These are phyloP conservation scores for Hystrix cristata DNA, from an alignment of 2,113 vertebrate species.

Conservation along the genomic window DNA sequence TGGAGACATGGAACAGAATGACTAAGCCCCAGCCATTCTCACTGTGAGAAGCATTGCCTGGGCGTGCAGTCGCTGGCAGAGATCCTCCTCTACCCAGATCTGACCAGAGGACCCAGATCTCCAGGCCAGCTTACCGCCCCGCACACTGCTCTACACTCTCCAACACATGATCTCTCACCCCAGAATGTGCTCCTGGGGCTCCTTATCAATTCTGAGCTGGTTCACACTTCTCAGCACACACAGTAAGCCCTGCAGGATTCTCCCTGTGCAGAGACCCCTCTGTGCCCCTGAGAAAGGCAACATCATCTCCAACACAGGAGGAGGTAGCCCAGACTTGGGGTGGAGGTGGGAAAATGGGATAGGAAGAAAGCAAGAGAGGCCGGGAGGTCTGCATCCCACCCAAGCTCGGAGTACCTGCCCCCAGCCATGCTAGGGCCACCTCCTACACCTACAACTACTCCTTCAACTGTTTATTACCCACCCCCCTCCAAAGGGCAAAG, in stretches of 20 bases:
- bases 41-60: not conserved
- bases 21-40: not conserved
- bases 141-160: not conserved
- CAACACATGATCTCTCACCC: not conserved
- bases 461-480: not conserved
- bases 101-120: not conserved
- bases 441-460: not conserved
- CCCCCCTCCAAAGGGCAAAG: not conserved
- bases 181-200: slow-evolving; percentile 44
- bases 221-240: slow-evolving; percentile 60
- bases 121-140: not conserved
- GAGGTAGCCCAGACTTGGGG: not conserved
- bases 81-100: not conserved
- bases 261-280: not conserved
- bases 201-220: slow-evolving; percentile 74
- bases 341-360: not conserved
- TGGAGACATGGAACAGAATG: not conserved
- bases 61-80: not conserved
- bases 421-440: not conserved
- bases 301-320: not conserved
- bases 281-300: slow-evolving; percentile 44
- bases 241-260: slow-evolving; percentile 48
- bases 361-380: not conserved
- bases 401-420: not conserved
- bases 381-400: not conserved